These are phyloP conservation scores for Ferrisia virgata DNA, from an alignment of 2,888 invertebrate species.

Conservation along the genomic window DNA sequence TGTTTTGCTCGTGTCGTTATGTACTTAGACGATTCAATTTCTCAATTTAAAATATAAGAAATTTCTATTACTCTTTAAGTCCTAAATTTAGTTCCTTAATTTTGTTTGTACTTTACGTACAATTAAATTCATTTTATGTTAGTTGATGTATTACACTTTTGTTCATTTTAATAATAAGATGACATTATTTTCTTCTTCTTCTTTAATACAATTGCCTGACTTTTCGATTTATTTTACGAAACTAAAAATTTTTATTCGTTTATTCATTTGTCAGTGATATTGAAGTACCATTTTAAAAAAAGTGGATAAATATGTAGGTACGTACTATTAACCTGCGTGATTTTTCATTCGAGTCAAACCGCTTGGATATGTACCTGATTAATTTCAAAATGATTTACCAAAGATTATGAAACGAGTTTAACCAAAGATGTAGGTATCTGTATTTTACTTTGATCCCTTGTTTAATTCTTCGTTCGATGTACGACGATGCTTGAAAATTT, in stretches of 20 bases:
- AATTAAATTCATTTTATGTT: neutral
- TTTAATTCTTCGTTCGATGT: neutral
- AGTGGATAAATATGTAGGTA: neutral
- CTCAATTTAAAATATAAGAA: neutral
- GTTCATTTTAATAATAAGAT: neutral
- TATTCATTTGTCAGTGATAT: neutral
- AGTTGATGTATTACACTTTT: neutral
- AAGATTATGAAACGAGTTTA: constrained; percentile 12
- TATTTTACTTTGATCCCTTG: neutral
- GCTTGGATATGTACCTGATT: constrained; percentile 4
- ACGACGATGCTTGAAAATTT: neutral
- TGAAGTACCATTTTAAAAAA: neutral
- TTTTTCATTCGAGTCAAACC: constrained; percentile 9
- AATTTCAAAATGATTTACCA: constrained; percentile 2
- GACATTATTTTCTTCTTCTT: neutral
- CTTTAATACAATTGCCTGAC: neutral
- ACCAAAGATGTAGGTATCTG: constrained; percentile 23
- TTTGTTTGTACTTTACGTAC: neutral
- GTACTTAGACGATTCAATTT: neutral
- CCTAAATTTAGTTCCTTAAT: constrained; percentile 14
- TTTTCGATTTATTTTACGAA: neutral
- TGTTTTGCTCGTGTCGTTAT: neutral
- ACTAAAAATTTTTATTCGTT: neutral
- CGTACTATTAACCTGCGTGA: neutral
- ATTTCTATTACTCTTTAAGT: neutral